Base-by-base conservation (phyloP, 1,140 invertebrate species). In the Homarus americanus region DNA sequence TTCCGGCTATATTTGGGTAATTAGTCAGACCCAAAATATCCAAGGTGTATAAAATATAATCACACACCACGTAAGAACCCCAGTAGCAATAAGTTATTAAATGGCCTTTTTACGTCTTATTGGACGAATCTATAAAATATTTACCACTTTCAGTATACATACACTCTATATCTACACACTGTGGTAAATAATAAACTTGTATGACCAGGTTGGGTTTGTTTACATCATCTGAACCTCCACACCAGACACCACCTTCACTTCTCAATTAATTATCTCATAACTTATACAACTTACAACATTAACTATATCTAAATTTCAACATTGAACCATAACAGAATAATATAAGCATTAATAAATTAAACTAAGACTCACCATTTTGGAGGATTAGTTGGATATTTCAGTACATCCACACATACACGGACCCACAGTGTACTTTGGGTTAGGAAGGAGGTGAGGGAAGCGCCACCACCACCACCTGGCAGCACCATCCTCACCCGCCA, bases 301-400 rank as follows among this genome's bases (percentile, higher is more conserved):
- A 32, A 0, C 28, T 3, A 20, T 28, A 32, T 3, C 28, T 32
- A 0, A 28, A 5, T 7, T 4, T 7, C 1, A 69, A 69, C 10
- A 20, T n/a, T 28, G 12, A 32, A 69, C 63, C 28, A 28, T 32
- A 32, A 24, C n/a, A 2, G 24, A 28, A 1, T 20, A 69, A 69
- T 1, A 28, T 9, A 3, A 12, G 9, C 38, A 53, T 32, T 20
- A 1, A 9, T 1, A 0, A 3, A 53, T 9, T 7, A 28, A 20
- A 17, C 3, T 28, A 53, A 32, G 17, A n/a, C 78, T 80, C 44
- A 80, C 78, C 78, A 80, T 80, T 24, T n/a, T 15, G 78, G 10
- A 10, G 40, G 78, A 80, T 80, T 80, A 80, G 2, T 44, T 80
- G 78, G 78, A 80, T 80, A 0, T 44, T 44, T 40, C 10, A 7